phyloP scores from a whole-genome alignment of 2,113 vertebrate species.

The Muntiacus muntjak region DNA sequence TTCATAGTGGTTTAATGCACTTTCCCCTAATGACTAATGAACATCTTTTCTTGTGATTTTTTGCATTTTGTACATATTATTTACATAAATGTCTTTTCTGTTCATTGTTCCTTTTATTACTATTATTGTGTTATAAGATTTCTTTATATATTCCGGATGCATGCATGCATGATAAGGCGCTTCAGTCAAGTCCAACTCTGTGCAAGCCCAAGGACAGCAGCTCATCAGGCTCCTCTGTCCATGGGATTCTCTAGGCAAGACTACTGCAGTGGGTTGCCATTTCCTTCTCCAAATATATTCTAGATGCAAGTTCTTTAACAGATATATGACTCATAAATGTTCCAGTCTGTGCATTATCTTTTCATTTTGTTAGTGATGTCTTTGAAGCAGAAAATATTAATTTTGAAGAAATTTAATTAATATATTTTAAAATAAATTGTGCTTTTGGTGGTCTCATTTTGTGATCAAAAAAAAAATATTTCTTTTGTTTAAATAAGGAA shows the following conservation, averaged over 20 bases:
- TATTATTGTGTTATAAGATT: neutral
- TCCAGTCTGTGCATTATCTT: neutral
- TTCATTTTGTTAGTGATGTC: neutral
- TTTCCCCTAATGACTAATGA: neutral
- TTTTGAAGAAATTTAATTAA: neutral
- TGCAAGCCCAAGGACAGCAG: rapidly evolving
- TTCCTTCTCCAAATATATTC: neutral
- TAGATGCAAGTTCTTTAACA: neutral
- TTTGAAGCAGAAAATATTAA: neutral
- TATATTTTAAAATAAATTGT: neutral
- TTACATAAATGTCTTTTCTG: neutral
- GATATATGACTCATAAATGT: neutral
- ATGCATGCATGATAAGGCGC: rapidly evolving
- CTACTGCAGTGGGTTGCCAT: neutral
- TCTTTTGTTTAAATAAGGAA: neutral
- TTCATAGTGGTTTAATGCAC: neutral
- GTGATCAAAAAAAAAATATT: neutral
- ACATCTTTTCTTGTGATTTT: neutral
- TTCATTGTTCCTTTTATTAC: neutral
- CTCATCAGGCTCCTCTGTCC: neutral
- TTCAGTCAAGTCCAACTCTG: neutral
- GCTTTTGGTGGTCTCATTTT: neutral
- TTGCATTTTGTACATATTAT: neutral
- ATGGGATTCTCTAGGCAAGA: neutral
- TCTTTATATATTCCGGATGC: neutral